A percentile compares a stretch with the other conserved stretches of the same genome.
Conservation (phyloP, 2,888 invertebrate species). For the Hirudinaria manillensis region DNA sequence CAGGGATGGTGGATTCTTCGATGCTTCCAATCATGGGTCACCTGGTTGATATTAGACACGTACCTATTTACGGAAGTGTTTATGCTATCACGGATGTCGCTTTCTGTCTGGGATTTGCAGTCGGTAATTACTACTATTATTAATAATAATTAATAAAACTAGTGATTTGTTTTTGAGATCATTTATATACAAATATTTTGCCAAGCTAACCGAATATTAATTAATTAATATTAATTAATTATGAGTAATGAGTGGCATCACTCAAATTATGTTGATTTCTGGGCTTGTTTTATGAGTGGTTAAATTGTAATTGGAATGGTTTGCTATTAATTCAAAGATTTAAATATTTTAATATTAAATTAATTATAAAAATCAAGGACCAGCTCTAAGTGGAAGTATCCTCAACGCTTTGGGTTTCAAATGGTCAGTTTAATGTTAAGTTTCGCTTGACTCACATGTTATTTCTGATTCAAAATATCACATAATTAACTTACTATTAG, state of each 20-base stretch:
- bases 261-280: no score
- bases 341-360: background rate
- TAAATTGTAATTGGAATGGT: no score
- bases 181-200: background rate
- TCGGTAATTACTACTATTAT: conserved; percentile 64
- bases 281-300: no score
- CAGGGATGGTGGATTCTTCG: conserved; percentile 92
- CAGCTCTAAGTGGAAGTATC: conserved; percentile 10
- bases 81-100: conserved; percentile 98
- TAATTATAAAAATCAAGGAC: background rate
- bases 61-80: conserved; percentile 98
- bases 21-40: conserved; percentile 99
- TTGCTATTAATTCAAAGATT: no score
- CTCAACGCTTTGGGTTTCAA: background rate
- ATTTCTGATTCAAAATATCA: no score
- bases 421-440: background rate
- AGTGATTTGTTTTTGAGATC: background rate
- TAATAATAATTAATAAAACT: background rate
- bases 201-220: background rate
- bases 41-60: conserved; percentile 91
- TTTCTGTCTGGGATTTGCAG: conserved; percentile 93
- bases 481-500: background rate
- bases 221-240: background rate
- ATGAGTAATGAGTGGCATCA: background rate
- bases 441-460: background rate